phyloP scores from a whole-genome alignment of 2,888 invertebrate species.

The Lasioglossum leucozonium region DNA sequence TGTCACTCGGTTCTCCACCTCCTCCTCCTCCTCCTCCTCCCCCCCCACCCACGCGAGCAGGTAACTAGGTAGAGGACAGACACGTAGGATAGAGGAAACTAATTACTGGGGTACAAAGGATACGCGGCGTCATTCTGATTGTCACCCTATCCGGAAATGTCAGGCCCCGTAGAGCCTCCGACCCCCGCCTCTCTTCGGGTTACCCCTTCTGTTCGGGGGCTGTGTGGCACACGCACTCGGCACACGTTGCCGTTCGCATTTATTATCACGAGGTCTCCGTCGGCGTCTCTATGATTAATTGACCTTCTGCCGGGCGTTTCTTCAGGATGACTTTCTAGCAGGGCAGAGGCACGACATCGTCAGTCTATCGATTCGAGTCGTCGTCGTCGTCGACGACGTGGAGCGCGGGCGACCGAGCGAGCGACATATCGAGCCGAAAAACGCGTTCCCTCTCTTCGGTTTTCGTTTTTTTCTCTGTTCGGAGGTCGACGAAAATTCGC shows the following conservation, averaged over 20 bases:
- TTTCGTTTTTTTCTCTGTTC: conserved; percentile 9
- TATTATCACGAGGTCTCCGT: conserved; percentile 58
- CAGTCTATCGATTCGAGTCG: conserved; percentile 62
- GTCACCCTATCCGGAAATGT: conserved; percentile 71
- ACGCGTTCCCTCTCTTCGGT: conserved; percentile 20
- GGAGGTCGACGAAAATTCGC: conserved; percentile 47
- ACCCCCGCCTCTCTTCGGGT: background rate
- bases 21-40: no score
- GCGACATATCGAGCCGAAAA: conserved; percentile 23
- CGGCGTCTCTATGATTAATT: conserved; percentile 70
- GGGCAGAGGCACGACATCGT: conserved; percentile 59
- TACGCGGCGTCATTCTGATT: conserved; percentile 74
- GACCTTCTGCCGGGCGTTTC: conserved; percentile 48
- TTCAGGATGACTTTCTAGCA: conserved; percentile 61
- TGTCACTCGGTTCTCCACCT: conserved; percentile 31
- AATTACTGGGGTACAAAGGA: conserved; percentile 74
- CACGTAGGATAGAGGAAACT: conserved; percentile 66
- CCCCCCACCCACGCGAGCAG: conserved; percentile 23
- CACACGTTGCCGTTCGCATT: conserved; percentile 55
- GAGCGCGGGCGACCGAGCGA: background rate
- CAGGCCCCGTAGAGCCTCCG: conserved; percentile 24
- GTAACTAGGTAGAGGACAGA: conserved; percentile 61
- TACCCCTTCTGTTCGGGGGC: background rate
- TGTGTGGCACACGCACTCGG: conserved; percentile 39
- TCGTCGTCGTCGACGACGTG: conserved; percentile 22